phyloP scores from a whole-genome alignment of 2,113 vertebrate species.

The Oceanites oceanicus region DNA sequence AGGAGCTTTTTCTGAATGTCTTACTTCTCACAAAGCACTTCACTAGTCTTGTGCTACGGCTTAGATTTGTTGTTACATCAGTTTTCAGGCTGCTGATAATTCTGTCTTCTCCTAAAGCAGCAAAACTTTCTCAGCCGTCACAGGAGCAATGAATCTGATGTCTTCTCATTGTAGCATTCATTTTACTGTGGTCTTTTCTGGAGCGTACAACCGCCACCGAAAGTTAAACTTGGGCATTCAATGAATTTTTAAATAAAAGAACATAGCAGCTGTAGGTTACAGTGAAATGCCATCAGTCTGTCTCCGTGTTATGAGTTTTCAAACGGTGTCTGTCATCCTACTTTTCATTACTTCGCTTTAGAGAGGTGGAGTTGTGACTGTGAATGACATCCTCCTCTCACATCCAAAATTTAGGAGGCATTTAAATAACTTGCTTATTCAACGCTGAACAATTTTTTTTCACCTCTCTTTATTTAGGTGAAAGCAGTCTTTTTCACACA shows the following conservation, averaged over 20 bases:
- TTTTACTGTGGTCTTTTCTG: neutral
- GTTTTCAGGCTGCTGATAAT: neutral
- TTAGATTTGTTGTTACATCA: neutral
- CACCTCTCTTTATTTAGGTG: neutral
- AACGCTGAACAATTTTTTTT: neutral
- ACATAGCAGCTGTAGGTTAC: neutral
- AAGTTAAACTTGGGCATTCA: neutral
- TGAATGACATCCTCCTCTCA: neutral
- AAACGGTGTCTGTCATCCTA: neutral
- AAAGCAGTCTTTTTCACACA: neutral
- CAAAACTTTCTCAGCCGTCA: neutral
- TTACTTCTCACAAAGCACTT: neutral
- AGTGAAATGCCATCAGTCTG: neutral
- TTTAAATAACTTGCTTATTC: neutral
- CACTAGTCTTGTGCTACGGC: neutral
- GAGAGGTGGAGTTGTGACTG: neutral
- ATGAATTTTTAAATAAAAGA: neutral
- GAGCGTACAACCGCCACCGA: rapidly evolving
- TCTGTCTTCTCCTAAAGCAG: neutral
- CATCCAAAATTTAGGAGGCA: neutral
- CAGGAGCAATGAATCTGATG: neutral
- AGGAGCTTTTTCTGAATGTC: neutral
- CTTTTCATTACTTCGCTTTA: neutral
- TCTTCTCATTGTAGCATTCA: neutral
- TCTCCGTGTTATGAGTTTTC: neutral